phyloP scores from a whole-genome alignment of 2,888 invertebrate genomes.

The Blastobasis adustella region DNA sequence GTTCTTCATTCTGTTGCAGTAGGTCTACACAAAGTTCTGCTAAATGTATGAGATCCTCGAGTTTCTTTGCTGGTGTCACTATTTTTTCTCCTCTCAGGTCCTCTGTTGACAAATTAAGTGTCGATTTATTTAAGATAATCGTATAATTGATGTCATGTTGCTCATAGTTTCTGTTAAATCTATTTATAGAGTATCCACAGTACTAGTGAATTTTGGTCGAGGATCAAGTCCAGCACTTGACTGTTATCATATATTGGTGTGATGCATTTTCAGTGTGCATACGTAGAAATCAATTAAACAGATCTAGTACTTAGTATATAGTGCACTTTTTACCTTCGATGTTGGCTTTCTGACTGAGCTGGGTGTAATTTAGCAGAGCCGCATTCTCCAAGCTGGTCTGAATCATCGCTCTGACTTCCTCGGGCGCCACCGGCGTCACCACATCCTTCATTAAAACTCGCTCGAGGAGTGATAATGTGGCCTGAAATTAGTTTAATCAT shows the following conservation, averaged over 20 bases:
- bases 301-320: background rate
- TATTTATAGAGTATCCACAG: no score
- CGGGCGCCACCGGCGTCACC: constrained; percentile 95
- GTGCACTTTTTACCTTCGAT: constrained; percentile 86
- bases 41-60: constrained; percentile 97
- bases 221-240: no score
- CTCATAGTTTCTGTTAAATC: no score
- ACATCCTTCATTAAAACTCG: constrained; percentile 99
- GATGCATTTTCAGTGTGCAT: no score
- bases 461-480: constrained; percentile 95
- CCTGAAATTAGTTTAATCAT: constrained; percentile 47
- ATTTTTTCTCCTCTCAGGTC: constrained; percentile 87
- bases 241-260: no score
- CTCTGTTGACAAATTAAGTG: constrained; percentile 62
- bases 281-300: background rate
- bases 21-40: constrained; percentile 99
- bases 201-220: no score
- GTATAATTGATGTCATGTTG: no score
- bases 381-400: constrained; percentile 98
- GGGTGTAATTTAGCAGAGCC: constrained; percentile 96
- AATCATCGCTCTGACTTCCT: constrained; percentile 97
- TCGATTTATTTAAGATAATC: no score
- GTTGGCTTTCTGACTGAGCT: constrained; percentile 96
- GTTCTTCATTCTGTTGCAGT: constrained; percentile 99
- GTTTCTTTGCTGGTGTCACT: constrained; percentile 89